Conservation (phyloP, 2,113 vertebrate genomes). For the Camelus bactrianus region DNA sequence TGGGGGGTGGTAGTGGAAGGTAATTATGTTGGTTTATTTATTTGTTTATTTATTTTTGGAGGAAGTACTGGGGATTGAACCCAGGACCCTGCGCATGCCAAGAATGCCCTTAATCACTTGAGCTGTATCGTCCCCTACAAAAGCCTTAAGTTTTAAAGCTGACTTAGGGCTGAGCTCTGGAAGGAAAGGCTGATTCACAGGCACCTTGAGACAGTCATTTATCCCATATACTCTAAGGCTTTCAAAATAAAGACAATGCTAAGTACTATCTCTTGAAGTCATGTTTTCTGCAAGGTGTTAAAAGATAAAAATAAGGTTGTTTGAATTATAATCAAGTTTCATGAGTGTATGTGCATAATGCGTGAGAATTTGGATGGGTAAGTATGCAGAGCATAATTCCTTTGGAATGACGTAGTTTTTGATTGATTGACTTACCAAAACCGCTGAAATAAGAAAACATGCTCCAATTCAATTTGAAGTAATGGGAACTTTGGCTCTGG, state of each 20-base stretch:
- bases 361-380: neutral
- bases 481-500: neutral
- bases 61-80: no score
- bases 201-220: neutral
- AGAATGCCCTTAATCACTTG: no score
- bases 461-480: neutral
- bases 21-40: no score
- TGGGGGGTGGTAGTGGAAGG: no score
- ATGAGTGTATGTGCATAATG: neutral
- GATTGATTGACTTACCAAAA: neutral
- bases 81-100: no score
- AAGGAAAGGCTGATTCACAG: neutral
- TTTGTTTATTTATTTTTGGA: no score
- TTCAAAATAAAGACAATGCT: neutral
- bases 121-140: no score
- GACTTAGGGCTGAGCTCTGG: neutral
- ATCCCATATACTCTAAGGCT: neutral
- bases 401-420: conserved; percentile 4
- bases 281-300: neutral
- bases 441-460: conserved; percentile 37
- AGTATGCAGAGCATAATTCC: neutral
- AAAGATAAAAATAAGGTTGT: conserved; percentile 17
- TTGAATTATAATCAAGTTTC: conserved; percentile 6
- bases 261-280: neutral
- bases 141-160: neutral